phyloP scores from a whole-genome alignment of 1,140 invertebrate genomes.

The Pseudoatta argentina region DNA sequence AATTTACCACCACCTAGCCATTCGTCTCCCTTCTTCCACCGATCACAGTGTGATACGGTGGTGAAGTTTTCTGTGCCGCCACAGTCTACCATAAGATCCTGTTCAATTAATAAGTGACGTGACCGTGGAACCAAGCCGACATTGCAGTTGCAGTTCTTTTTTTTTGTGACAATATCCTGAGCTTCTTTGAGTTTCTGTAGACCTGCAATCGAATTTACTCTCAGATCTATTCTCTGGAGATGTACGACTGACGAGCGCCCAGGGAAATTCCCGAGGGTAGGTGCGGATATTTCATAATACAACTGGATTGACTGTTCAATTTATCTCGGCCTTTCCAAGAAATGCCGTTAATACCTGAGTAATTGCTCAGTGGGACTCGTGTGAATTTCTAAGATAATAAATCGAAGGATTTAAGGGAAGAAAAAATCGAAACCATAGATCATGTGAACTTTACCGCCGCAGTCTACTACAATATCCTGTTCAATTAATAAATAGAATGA shows the following conservation, averaged over 20 bases:
- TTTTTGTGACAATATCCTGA: neutral
- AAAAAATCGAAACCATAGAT: no score
- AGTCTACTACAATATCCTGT: no score
- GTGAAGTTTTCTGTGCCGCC: conserved; percentile 62
- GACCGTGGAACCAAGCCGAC: conserved; percentile 29
- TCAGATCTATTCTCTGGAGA: neutral
- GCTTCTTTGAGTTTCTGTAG: neutral
- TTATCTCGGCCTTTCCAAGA: neutral
- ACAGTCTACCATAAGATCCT: conserved; percentile 79
- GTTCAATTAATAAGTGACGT: conserved; percentile 78
- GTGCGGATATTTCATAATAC: conserved; percentile 7
- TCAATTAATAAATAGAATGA: no score
- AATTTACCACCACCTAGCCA: conserved; percentile 70
- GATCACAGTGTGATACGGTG: conserved; percentile 45
- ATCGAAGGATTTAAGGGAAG: neutral
- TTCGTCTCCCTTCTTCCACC: conserved; percentile 67
- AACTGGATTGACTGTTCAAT: neutral
- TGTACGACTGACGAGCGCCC: conserved; percentile 23
- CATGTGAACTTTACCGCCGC: neutral
- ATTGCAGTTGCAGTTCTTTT: conserved; percentile 1
- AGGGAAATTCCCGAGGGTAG: conserved; percentile 34
- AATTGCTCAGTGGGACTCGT: neutral
- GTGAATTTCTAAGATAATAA: neutral
- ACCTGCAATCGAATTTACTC: neutral
- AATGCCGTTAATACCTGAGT: conserved; percentile 1